A percentile compares a stretch with the other conserved stretches of the same genome.
These are phyloP conservation scores for Anomalospiza imberbis DNA, from an alignment of 2,797 vertebrate species.

Conservation along the genomic window DNA sequence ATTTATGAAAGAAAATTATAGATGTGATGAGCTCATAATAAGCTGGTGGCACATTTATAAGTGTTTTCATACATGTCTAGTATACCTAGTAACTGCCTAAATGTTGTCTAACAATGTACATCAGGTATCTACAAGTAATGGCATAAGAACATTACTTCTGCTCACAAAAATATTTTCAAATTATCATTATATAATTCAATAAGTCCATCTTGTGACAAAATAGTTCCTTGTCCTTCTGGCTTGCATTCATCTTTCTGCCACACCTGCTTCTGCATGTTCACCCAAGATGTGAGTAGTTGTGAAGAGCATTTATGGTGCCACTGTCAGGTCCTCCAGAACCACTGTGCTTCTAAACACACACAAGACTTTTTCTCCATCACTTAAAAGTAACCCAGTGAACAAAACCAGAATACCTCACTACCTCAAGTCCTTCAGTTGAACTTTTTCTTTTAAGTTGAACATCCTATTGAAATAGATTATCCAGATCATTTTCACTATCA, in stretches of 20 bases:
- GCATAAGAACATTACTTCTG: neutral
- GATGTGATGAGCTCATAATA: neutral
- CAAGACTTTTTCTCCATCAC: neutral
- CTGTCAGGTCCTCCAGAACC: neutral
- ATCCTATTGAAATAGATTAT: neutral
- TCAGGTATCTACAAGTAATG: neutral
- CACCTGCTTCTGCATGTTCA: neutral
- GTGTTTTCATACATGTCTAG: neutral
- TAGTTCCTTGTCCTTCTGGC: neutral
- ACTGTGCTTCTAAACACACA: neutral
- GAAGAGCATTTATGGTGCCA: fast-evolving
- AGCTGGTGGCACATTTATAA: neutral
- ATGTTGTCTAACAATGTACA: neutral
- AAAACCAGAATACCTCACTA: neutral
- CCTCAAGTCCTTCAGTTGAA: neutral
- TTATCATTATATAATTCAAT: neutral
- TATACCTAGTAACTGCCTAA: neutral
- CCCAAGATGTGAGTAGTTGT: neutral
- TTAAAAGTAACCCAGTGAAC: neutral
- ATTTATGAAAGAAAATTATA: neutral
- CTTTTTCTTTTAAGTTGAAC: neutral
- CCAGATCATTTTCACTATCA: neutral
- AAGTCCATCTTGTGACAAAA: neutral
- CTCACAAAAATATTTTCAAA: neutral
- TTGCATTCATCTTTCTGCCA: neutral